These are phyloP conservation scores for Sylvia borin DNA, from an alignment of 2,797 vertebrate species.

Conservation along the genomic window DNA sequence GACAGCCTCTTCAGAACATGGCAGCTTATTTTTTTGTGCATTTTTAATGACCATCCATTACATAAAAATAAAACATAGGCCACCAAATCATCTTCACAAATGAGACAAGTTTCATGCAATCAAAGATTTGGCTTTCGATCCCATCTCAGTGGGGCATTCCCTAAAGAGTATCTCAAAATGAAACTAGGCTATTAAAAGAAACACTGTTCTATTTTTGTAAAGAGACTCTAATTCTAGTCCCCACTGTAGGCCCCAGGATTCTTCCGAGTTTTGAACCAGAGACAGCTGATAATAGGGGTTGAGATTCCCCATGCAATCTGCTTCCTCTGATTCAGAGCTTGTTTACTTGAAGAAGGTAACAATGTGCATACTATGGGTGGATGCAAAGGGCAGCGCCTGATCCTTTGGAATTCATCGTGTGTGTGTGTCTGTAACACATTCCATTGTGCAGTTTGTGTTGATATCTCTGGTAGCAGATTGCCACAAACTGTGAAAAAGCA, in stretches of 20 bases:
- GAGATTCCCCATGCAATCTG: not conserved
- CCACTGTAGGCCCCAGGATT: not conserved
- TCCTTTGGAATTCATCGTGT: not conserved
- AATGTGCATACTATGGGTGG: accelerated
- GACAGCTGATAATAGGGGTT: not conserved
- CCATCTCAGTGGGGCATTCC: not conserved
- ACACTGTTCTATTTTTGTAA: not conserved
- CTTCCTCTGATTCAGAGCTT: not conserved
- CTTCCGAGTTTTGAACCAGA: not conserved
- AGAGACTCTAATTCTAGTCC: not conserved
- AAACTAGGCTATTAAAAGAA: not conserved
- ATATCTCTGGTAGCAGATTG: not conserved
- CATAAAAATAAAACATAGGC: not conserved
- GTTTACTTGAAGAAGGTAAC: not conserved
- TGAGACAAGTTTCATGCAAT: not conserved
- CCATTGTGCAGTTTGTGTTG: not conserved
- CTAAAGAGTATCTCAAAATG: not conserved
- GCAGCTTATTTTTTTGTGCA: not conserved
- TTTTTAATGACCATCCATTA: not conserved
- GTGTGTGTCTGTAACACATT: not conserved
- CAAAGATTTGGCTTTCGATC: not conserved
- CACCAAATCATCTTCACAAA: not conserved
- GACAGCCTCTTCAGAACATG: not conserved
- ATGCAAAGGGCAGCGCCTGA: not conserved
- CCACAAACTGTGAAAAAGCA: not conserved